A percentile compares a stretch with the other conserved stretches of the same genome.
These are phyloP conservation scores for Petrocephalus zakoni DNA, from an alignment of 2,113 vertebrate species.

Conservation along the genomic window DNA sequence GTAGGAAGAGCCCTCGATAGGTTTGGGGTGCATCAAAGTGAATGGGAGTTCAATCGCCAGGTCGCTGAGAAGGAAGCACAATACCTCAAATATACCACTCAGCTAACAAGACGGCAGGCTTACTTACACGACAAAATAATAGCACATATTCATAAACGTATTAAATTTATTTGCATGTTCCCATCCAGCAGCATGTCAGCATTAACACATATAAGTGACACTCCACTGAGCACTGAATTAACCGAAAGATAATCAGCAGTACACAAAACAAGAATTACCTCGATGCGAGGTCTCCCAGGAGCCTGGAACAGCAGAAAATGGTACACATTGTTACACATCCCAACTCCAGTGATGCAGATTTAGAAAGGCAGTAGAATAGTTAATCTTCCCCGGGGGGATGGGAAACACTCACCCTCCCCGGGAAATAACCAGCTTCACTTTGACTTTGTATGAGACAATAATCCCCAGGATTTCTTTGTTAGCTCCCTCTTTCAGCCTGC, in stretches of 20 bases:
- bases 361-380: not conserved
- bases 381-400: not conserved
- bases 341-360: not conserved
- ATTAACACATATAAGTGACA: not conserved
- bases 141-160: not conserved
- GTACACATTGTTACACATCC: constrained; percentile 10
- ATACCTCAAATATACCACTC: not conserved
- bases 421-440: constrained; percentile 94
- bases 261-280: constrained; percentile 66
- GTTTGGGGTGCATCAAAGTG: constrained; percentile 92
- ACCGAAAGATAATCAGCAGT: not conserved
- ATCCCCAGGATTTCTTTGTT: constrained; percentile 92
- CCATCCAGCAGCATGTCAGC: not conserved
- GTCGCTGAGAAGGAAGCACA: constrained; percentile 63
- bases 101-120: not conserved
- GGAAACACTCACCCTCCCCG: constrained; percentile 77
- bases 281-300: constrained; percentile 87
- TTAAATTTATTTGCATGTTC: not conserved
- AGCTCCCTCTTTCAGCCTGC: constrained; percentile 83
- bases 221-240: not conserved
- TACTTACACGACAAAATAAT: not conserved
- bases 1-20: constrained; percentile 71
- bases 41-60: constrained; percentile 89
- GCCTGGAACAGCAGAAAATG: constrained; percentile 50
- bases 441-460: constrained; percentile 95